These are phyloP conservation scores for Lontra canadensis DNA, from an alignment of 2,113 vertebrate genomes.

Conservation along the genomic window DNA sequence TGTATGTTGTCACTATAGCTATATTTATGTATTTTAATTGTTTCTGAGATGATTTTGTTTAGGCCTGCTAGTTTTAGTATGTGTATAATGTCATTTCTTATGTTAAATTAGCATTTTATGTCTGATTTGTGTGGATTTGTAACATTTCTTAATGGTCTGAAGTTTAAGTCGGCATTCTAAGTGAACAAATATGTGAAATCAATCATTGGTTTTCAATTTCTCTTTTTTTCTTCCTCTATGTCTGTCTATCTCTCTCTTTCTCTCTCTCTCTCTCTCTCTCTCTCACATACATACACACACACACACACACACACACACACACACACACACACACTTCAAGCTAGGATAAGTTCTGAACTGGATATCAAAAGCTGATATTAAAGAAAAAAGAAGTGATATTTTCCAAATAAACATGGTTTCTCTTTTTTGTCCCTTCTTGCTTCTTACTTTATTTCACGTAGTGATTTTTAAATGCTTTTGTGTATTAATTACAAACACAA, in stretches of 20 bases:
- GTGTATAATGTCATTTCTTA: not conserved
- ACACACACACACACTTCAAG: not conserved
- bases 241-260: not conserved
- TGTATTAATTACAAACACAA: not conserved
- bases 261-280: not conserved
- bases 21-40: not conserved
- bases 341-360: conserved; percentile 13
- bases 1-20: not conserved
- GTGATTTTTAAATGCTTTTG: conserved; percentile 54
- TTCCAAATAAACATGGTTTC: conserved; percentile 33
- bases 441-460: not conserved
- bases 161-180: conserved; percentile 12
- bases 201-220: not conserved
- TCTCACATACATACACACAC: not conserved
- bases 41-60: conserved; percentile 44
- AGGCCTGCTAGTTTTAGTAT: not conserved
- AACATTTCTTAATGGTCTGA: not conserved
- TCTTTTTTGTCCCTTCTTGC: not conserved
- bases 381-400: conserved; percentile 11
- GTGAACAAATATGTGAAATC: not conserved
- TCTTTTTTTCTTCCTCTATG: not conserved
- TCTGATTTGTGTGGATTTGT: not conserved
- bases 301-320: not conserved
- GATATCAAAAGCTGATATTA: not conserved
- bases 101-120: not conserved